Base-by-base conservation (phyloP, 2,888 invertebrate species). In the Polia nebulosa region DNA sequence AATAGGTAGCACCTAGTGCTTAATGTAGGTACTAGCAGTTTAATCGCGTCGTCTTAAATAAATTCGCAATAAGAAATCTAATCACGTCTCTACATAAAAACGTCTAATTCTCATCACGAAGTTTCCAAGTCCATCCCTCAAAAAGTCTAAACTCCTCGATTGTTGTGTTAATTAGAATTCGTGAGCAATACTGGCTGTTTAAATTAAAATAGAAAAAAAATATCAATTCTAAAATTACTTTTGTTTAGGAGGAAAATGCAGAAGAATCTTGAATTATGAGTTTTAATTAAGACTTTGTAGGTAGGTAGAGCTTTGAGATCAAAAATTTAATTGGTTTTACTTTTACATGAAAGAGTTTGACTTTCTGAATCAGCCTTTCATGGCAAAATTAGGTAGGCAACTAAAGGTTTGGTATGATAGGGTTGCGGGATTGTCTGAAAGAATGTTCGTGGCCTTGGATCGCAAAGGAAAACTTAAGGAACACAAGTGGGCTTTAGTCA, bases 141-240 rank as follows among this genome's bases (percentile, higher is more conserved):
- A 77, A 78, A 77, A 81, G 72, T 74, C 69, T 78, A 52, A 82
- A 78, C 78, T 78, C 69, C 82, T 76, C 82, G 52, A 81, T 78
- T 82, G 82, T 82, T 80, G 80, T 78, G 82, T 82, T 82, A 82
- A 82, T 82, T 82, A 82, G 82, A 80, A 82, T 80, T 82, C 78
- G 65, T 74, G 77, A 81, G 77, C 68, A 65, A 69, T 70, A 76
- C 76, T 60, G 72, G 39, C 69, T 61, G 71, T 72, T 81, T 76
- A 72, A 79, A 72, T 77, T 79, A 74, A 77, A 79, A 72, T 72
- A 69, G 56, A 62, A 51, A 52, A 57, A 62, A 59, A 75, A 62
- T 62, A 68, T 39, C 36, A 77, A 77, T 80, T 76, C 63, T 36
- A 60, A 73, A 76, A 77, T 73, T 57, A 73, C 73, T 64, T 77